Percentiles rank a stretch among this genome's conserved stretches.
These are phyloP conservation scores for Drosophila rellima DNA, from an alignment of 2,888 invertebrate species.

Conservation along the genomic window DNA sequence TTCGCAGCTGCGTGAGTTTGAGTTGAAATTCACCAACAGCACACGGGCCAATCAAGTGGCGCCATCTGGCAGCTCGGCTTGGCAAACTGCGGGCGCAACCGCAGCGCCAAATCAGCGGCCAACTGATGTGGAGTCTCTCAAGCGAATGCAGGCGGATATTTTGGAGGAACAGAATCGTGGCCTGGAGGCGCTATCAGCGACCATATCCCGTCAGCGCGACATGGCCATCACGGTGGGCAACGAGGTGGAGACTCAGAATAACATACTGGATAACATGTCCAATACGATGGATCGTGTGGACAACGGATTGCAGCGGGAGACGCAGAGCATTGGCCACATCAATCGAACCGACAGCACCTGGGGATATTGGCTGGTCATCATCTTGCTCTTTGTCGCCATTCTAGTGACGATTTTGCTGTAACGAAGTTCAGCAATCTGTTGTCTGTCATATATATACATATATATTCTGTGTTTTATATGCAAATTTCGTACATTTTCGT, in stretches of 20 bases:
- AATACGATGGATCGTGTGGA: constrained; percentile 91
- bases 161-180: constrained; percentile 92
- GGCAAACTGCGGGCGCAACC: constrained; percentile 44
- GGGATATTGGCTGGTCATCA: constrained; percentile 90
- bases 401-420: constrained; percentile 87
- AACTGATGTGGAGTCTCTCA: constrained; percentile 86
- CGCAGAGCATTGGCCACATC: constrained; percentile 89
- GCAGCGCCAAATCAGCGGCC: constrained; percentile 85
- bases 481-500: constrained; percentile 4
- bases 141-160: constrained; percentile 87
- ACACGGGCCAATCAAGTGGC: constrained; percentile 62
- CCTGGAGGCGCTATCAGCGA: constrained; percentile 90
- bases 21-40: constrained; percentile 81
- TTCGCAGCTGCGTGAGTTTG: constrained; percentile 88
- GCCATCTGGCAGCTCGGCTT: constrained; percentile 29
- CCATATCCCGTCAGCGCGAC: constrained; percentile 91
- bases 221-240: constrained; percentile 91
- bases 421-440: constrained; percentile 13
- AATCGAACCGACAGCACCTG: constrained; percentile 90
- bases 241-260: constrained; percentile 93
- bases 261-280: constrained; percentile 91
- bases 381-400: constrained; percentile 90
- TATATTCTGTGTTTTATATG: constrained; percentile 11
- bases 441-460: background rate
- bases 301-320: constrained; percentile 89